Evolutionary conservation across 2,113 vertebrate genomes (phyloP), one percentile per base, ranked within the genome.

Genomic region (Syngnathus scovelli): DNA sequence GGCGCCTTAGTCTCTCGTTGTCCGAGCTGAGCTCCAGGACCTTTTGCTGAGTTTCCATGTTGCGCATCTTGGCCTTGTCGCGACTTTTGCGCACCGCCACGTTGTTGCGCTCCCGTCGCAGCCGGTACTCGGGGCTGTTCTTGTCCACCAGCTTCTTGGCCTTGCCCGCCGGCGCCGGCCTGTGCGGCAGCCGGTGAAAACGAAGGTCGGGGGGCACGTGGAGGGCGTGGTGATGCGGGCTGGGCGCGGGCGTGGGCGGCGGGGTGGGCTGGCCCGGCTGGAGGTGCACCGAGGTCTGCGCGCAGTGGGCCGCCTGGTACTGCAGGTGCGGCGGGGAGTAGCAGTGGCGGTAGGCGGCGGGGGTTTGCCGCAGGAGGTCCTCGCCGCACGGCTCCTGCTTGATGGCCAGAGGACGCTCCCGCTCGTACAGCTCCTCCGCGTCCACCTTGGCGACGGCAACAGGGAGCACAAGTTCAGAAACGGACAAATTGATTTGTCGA

Each of bases 61-160:
- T 98, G 85, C 96, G 95, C 85, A 94, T 92, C 89, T 98, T 99
- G 52, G 96, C 96, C 85, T 99, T 99, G 91, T 99, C 96, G 27
- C 96, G 87, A 90, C 95, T 98, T 86, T 99, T 99, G 74, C 96
- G 92, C 89, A 99, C 96, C 1, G 96, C 96, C 80, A 99, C 94
- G 88, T 99, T 99, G 91, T 99, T 99, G 87, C 96, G 93, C 91
- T 99, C 96, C 49, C 96, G 91, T 80, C 96, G 72, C 90, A 96
- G 90, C 58, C 96, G 92, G 89, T 99, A 99, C 90, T 99, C 96
- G 69, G 86, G 89, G 88, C 95, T 99, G 92, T 71, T 93, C 89
- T 99, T 99, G 90, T 99, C 96, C 62, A 98, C 87, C 68, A 90
- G 85, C 86, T 98, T 99, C 89, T 97, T 98, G 76, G 79, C 41